Evolutionary conservation across 2,797 vertebrate species (phyloP), one percentile per base, ranked within the genome.

Genomic region (Ctenosaura bakeri): DNA sequence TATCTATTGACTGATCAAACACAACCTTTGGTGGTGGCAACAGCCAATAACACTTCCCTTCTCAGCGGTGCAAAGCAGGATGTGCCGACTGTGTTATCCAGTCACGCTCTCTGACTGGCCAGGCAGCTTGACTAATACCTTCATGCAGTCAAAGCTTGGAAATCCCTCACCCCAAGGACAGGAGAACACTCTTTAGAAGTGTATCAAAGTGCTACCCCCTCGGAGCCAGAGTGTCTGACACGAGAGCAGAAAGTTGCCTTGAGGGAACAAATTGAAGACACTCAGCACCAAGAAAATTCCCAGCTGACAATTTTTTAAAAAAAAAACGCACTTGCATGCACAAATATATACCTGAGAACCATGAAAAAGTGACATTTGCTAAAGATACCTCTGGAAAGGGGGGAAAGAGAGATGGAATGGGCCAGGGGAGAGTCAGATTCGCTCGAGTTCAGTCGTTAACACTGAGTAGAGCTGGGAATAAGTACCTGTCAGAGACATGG

Each of bases 131-230:
- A 73, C 83, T 86, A 56, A 26, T 1, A 52, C 2, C 59, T 91
- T 86, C 56, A 26, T 1, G 1, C 0, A 0, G 16, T 0, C 0
- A 1, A 14, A 1, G 0, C 24, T 69, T 2, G 59, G 4, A 81
- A 93, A n/a, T 1, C 14, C 7, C 32, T 50, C 66, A 18, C 6
- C 26, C 50, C 69, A 54, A 8, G 59, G 87, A 42, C 29, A 18
- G 0, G 6, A 1, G 85, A 64, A 16, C 7, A 29, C 54, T 32
- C 35, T 69, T 88, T 13, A 12, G 35, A 90, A 79, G 35, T 71
- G 59, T 42, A 91, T 1, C 56, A 32, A 88, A 90, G 85, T 62
- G 46, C 1, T 0, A 3, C 24, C 80, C 82, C 80, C 56, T 87
- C 24, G 71, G 52, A 32, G n/a, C 80, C 62, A 0, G 9, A 24